These are phyloP conservation scores for Eulemur macaco DNA, from an alignment of 2,113 vertebrate species.

Conservation along the genomic window DNA sequence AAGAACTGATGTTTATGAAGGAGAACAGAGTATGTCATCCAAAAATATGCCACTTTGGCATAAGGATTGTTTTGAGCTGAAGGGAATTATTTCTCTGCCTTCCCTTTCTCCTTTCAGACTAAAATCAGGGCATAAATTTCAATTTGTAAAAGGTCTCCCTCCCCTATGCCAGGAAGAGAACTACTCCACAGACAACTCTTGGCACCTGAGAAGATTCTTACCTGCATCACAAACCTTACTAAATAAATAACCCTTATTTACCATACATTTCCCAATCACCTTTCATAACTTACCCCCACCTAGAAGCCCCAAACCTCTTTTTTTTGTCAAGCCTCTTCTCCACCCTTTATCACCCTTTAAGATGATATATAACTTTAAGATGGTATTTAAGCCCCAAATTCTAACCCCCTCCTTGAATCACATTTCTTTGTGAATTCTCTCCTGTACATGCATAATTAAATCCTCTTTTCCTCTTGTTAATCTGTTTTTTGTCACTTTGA, in stretches of 20 bases:
- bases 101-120: neutral
- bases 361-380: neutral
- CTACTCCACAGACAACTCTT: neutral
- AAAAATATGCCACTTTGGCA: neutral
- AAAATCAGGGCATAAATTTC: neutral
- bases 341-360: neutral
- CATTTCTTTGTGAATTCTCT: neutral
- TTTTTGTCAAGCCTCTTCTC: neutral
- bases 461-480: neutral
- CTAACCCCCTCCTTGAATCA: neutral
- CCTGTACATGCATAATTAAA: neutral
- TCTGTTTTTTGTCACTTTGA: neutral
- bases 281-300: neutral
- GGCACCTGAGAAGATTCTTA: neutral
- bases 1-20: neutral
- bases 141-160: neutral
- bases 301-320: neutral
- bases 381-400: neutral
- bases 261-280: neutral
- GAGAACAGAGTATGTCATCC: neutral
- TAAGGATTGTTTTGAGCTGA: neutral
- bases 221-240: neutral
- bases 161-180: neutral
- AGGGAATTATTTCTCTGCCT: neutral
- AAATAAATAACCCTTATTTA: neutral